Evolutionary conservation across 2,797 vertebrate species (phyloP).

Genomic region (Lepilemur septentrionalis): DNA sequence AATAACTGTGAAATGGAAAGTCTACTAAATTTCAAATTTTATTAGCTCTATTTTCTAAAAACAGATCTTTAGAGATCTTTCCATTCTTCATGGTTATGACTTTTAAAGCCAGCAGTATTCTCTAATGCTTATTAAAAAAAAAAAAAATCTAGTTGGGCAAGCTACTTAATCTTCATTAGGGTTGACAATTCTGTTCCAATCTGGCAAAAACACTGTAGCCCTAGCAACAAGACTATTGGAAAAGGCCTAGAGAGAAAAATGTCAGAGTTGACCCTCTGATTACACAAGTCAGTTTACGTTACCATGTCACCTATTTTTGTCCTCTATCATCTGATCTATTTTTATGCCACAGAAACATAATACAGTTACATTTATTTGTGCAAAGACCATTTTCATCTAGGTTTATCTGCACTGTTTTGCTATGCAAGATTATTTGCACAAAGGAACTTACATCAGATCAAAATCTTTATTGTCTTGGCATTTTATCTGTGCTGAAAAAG

Average conservation of each 20-base stretch:
- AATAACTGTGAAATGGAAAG: background rate
- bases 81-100: background rate
- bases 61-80: background rate
- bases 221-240: slow-evolving; percentile 60
- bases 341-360: slow-evolving; percentile 34
- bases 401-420: background rate
- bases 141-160: background rate
- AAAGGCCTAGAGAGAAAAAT: slow-evolving; percentile 36
- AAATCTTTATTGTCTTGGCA: slow-evolving; percentile 14
- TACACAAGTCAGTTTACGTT: slow-evolving; percentile 38
- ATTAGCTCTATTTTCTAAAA: background rate
- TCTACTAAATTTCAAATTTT: background rate
- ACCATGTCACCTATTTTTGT: slow-evolving; percentile 53
- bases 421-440: background rate
- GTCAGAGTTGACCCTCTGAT: slow-evolving; percentile 26
- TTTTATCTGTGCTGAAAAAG: slow-evolving; percentile 1
- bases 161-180: slow-evolving; percentile 48
- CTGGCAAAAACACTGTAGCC: slow-evolving; percentile 51
- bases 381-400: background rate
- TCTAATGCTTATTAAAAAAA: background rate
- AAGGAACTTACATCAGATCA: background rate
- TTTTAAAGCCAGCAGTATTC: slow-evolving; percentile 18
- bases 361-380: slow-evolving; percentile 43
- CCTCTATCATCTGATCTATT: slow-evolving; percentile 31
- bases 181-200: slow-evolving; percentile 23